Evolutionary conservation across 2,113 vertebrate species (phyloP).

Genomic region (Tiliqua scincoides): DNA sequence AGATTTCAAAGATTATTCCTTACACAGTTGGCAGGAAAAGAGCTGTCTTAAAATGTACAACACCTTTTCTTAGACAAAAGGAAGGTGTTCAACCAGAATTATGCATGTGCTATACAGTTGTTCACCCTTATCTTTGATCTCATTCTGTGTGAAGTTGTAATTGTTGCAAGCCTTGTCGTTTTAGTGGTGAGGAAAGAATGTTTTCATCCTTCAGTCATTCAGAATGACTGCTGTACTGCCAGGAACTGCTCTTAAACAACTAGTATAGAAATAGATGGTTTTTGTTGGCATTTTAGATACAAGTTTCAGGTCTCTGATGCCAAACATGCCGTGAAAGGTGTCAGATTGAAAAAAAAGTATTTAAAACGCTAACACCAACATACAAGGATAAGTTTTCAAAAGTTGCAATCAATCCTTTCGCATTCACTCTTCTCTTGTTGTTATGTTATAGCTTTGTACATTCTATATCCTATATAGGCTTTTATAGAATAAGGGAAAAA

Average conservation of each 20-base stretch:
- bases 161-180: not conserved
- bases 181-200: conserved; percentile 14
- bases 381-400: not conserved
- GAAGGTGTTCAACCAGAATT: not conserved
- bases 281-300: conserved; percentile 8
- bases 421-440: not conserved
- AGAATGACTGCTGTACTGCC: not conserved
- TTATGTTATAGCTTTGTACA: not conserved
- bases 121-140: not conserved
- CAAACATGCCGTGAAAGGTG: not conserved
- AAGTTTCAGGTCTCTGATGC: conserved; percentile 7
- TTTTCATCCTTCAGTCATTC: conserved; percentile 5
- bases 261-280: not conserved
- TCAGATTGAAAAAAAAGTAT: not conserved
- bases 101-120: not conserved
- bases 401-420: not conserved
- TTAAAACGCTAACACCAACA: not conserved
- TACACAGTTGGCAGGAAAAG: not conserved
- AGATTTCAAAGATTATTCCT: not conserved
- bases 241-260: conserved; percentile 15
- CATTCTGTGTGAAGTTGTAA: not conserved
- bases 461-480: not conserved
- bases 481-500: not conserved
- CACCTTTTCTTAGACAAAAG: not conserved
- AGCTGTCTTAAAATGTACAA: not conserved